These are phyloP conservation scores for Chaitophorus viminalis DNA, from an alignment of 2,888 invertebrate species.

Conservation along the genomic window DNA sequence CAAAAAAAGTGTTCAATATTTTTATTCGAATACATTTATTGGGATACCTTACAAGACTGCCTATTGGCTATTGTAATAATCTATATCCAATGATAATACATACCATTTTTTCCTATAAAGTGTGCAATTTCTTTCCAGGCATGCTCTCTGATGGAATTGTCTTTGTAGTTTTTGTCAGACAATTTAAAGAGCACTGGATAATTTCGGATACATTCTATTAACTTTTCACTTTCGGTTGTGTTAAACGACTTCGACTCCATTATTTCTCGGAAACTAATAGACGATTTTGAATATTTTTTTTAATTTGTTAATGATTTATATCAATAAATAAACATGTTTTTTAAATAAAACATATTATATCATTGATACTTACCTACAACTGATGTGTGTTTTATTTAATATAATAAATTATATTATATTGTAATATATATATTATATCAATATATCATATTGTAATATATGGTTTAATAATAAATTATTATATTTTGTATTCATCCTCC, in stretches of 20 bases:
- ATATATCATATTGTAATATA: not conserved
- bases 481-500: not conserved
- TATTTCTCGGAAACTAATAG: slow-evolving; percentile 9
- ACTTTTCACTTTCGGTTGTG: not conserved
- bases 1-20: too few relatives aligned
- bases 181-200: not conserved
- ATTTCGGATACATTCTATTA: slow-evolving; percentile 18
- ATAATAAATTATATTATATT: not conserved
- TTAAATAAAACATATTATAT: slow-evolving; percentile 19
- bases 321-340: slow-evolving; percentile 15
- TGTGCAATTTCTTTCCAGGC: not conserved
- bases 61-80: not conserved
- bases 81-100: not conserved
- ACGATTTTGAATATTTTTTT: slow-evolving; percentile 28
- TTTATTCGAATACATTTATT: too few relatives aligned
- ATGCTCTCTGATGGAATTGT: not conserved
- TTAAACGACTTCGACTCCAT: not conserved
- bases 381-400: not conserved
- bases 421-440: not conserved
- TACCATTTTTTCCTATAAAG: not conserved
- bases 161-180: not conserved
- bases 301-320: not conserved
- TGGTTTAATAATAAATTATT: not conserved
- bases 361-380: slow-evolving; percentile 1
- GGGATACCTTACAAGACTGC: too few relatives aligned